Evolutionary conservation across 2,888 invertebrate species (phyloP).

Genomic region (Tetheella fluctuosa): DNA sequence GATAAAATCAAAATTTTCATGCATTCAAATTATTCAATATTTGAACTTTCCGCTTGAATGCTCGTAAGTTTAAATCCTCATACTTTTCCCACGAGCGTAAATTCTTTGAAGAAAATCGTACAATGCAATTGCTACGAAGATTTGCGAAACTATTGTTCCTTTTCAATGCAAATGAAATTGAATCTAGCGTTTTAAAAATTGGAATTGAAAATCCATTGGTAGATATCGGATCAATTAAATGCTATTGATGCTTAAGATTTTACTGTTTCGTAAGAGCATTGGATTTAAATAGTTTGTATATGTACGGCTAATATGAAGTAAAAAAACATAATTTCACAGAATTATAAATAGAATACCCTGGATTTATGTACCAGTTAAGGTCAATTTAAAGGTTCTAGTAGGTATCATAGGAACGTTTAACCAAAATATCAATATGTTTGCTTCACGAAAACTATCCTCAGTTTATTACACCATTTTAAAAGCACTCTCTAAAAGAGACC

Average conservation of each 20-base stretch:
- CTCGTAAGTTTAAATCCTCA: neutral
- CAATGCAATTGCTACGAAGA: constrained; percentile 31
- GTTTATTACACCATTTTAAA: too few relatives aligned
- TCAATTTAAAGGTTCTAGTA: too few relatives aligned
- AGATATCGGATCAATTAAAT: constrained; percentile 31
- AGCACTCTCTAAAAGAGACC: too few relatives aligned
- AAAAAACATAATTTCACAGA: too few relatives aligned
- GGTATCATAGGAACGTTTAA: too few relatives aligned
- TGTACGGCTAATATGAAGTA: too few relatives aligned
- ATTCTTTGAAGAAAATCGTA: constrained; percentile 23
- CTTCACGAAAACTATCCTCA: too few relatives aligned
- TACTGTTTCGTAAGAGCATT: neutral
- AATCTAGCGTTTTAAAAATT: constrained; percentile 28
- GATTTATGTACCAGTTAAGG: too few relatives aligned
- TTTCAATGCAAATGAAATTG: constrained; percentile 39
- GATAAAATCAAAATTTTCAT: neutral
- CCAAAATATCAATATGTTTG: too few relatives aligned
- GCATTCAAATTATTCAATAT: constrained; percentile 11
- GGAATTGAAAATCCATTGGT: constrained; percentile 33
- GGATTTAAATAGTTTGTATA: too few relatives aligned
- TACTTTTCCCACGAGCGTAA: constrained; percentile 2
- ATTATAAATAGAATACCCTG: too few relatives aligned
- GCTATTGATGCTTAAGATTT: neutral
- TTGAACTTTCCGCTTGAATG: neutral
- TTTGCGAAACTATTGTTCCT: constrained; percentile 23